phyloP scores from a whole-genome alignment of 1,140 invertebrate genomes.

The fruit fly (Drosophila melanogaster) region Release_6_plus_ISO1_MT NT_033777.3:30499501-30500000 shows the following conservation, averaged over 20 bases:
- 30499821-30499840: background rate
- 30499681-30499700: conserved; percentile 14
- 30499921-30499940: background rate
- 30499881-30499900: conserved; percentile 8
- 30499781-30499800: background rate
- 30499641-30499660: conserved; percentile 49
- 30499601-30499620: conserved; percentile 28
- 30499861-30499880: background rate
- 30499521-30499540: background rate
- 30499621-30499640: conserved; percentile 37
- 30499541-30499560: conserved; percentile 11
- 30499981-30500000: too few species aligned
- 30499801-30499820: too few species aligned
- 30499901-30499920: conserved; percentile 2
- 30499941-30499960: background rate
- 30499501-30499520: background rate
- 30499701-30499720: background rate
- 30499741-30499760: too few species aligned
- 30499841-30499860: background rate
- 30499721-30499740: background rate
- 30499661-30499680: conserved; percentile 28
- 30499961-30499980: background rate
- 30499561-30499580: conserved; percentile 31
- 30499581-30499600: conserved; percentile 33
- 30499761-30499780: too few species aligned